Conservation (phyloP, 2,113 vertebrate genomes). For the Pavo muticus region DNA sequence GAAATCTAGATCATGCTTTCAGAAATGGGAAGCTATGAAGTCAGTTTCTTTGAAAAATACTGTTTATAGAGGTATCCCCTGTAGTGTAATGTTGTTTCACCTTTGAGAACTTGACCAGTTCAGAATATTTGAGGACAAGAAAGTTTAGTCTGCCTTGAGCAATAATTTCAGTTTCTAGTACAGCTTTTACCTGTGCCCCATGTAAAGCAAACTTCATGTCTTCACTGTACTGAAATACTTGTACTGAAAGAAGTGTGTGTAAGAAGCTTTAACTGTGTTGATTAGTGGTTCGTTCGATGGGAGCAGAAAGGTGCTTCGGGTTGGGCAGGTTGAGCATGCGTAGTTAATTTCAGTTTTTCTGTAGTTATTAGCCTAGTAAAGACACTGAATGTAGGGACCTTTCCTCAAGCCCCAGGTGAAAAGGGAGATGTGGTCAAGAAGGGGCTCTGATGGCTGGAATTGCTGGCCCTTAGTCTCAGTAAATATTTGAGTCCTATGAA, state of each 20-base stretch:
- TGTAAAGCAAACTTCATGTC: background rate
- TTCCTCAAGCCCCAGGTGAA: background rate
- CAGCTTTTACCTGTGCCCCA: background rate
- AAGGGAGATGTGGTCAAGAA: background rate
- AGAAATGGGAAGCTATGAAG: background rate
- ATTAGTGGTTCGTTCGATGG: background rate
- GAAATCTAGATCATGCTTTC: constrained; percentile 1
- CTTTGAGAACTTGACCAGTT: constrained; percentile 6
- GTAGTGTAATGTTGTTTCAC: background rate
- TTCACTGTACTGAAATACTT: background rate
- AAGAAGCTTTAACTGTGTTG: background rate
- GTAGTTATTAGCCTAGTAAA: background rate
- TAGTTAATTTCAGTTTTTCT: background rate
- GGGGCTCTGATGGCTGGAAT: background rate
- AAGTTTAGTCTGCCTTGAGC: background rate
- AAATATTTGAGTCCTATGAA: background rate
- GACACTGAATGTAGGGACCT: background rate
- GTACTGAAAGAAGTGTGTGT: background rate
- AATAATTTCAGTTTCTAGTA: background rate
- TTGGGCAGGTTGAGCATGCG: background rate
- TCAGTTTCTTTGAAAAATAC: background rate
- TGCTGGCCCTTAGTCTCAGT: background rate
- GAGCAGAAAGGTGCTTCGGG: background rate
- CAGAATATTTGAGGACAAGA: constrained; percentile 15
- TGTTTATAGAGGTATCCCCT: background rate